Evolutionary conservation across 2,113 vertebrate genomes (phyloP).

Genomic region (Gila orcuttii): DNA sequence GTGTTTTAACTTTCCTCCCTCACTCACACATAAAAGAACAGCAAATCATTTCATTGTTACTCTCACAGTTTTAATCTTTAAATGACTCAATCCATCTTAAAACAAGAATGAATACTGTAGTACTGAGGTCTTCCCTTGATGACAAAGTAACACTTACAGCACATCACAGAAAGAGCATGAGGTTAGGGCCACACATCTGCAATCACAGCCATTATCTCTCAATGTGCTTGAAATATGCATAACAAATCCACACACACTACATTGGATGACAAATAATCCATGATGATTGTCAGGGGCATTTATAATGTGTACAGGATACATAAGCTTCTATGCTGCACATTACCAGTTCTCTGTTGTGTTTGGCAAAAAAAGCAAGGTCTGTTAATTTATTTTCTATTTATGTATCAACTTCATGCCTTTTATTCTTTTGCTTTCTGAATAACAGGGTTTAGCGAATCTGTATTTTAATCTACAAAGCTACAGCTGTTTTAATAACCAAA

Average conservation of each 20-base stretch:
- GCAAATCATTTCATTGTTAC: constrained; percentile 25
- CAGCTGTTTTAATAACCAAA: constrained; percentile 63
- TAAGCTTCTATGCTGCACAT: constrained; percentile 37
- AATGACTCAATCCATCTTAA: constrained; percentile 38
- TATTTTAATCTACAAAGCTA: constrained; percentile 32
- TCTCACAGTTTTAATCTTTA: constrained; percentile 45
- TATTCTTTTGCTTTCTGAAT: constrained; percentile 26
- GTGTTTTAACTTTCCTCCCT: neutral
- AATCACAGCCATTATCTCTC: neutral
- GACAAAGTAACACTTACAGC: constrained; percentile 34
- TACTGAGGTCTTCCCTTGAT: constrained; percentile 40
- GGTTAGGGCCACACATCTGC: neutral
- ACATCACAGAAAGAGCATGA: neutral
- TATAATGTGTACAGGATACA: constrained; percentile 16
- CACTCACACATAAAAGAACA: constrained; percentile 14
- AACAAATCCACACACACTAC: constrained; percentile 33
- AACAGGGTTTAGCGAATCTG: constrained; percentile 52
- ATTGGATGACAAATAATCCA: neutral
- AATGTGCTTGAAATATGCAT: constrained; percentile 6
- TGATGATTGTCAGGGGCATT: neutral
- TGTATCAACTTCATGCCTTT: constrained; percentile 39
- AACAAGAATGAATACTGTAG: constrained; percentile 19
- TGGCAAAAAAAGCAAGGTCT: constrained; percentile 7
- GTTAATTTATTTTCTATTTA: neutral
- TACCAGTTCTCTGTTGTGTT: constrained; percentile 6